phyloP scores from a whole-genome alignment of 1,140 invertebrate genomes.

The Grapholita molesta region DNA sequence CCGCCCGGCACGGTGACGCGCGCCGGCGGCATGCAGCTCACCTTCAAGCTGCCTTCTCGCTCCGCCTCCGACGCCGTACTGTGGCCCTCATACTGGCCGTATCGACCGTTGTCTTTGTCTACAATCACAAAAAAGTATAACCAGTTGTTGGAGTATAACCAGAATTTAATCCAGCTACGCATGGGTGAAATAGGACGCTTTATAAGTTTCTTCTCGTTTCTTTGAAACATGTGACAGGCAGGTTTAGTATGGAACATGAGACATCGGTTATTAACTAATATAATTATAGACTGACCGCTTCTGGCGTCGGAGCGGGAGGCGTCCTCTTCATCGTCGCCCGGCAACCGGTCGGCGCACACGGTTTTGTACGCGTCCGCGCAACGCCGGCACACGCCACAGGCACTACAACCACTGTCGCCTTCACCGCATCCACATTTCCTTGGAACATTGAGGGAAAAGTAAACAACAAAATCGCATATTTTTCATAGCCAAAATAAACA shows the following conservation, averaged over 20 bases:
- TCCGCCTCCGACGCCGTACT: slow-evolving; percentile 78
- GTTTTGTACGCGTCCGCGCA: slow-evolving; percentile 87
- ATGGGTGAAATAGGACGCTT: too few species aligned
- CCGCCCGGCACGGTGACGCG: slow-evolving; percentile 83
- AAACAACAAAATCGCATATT: background rate
- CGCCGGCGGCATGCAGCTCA: slow-evolving; percentile 86
- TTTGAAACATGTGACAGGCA: too few species aligned
- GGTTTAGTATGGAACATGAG: too few species aligned
- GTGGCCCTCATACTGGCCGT: slow-evolving; percentile 33
- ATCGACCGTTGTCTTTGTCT: slow-evolving; percentile 35
- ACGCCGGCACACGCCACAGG: slow-evolving; percentile 94
- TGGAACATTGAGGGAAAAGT: background rate
- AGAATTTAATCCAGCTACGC: too few species aligned
- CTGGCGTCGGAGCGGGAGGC: slow-evolving; percentile 25
- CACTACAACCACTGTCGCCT: slow-evolving; percentile 94
- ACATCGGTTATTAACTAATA: too few species aligned
- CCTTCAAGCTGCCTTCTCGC: slow-evolving; percentile 80
- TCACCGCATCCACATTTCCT: slow-evolving; percentile 97
- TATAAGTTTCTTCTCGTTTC: too few species aligned
- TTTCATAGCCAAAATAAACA: too few species aligned
- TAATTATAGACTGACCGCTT: slow-evolving; percentile 32
- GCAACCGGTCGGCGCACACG: slow-evolving; percentile 21
- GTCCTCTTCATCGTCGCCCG: slow-evolving; percentile 39
- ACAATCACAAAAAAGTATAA: background rate
- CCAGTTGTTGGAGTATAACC: too few species aligned